Evolutionary conservation across 2,888 invertebrate species (phyloP), one percentile per base, ranked within the genome.

Genomic region (Cephonodes hylas): DNA sequence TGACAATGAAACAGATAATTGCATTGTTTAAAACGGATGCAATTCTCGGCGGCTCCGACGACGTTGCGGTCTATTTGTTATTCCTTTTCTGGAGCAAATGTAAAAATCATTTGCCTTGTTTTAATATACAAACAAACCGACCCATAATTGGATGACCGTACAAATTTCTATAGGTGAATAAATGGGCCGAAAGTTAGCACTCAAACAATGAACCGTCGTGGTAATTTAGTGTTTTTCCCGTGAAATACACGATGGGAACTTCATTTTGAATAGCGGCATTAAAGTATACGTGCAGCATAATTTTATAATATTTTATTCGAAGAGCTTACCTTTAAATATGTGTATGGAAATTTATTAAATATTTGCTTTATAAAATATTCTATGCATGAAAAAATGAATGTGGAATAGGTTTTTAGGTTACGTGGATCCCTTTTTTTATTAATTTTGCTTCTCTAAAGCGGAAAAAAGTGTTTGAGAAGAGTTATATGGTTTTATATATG

Each of bases 21-120:
- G 53, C 53, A 53, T 53, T 53, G 53, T 53, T 53, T 53, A 18
- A 53, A 31, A 18, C 53, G 53, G 53, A 31, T 53, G 53, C 31
- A 31, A 8, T 53, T 53, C 27, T 53, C 8, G 27, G 27, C 18
- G 10, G 8, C 18, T 23, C 31, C 53, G 31, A 8, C 8, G 31
- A 18, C 31, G 7, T 18, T 8, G 27, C 53, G 53, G 8, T 10
- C 53, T 10, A 31, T 31, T 53, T 31, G 53, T 53, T 53, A 20
- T 31, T 53, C 18, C 31, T 31, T 53, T 53, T 53, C 15, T 15
- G 27, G 4, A 31, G 31, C 53, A 27, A 6, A 15, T 48, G 25
- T 18, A 46, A n/a, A n/a, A n/a, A n/a, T n/a, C 23, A 46, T 46
- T 46, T 46, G 22, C 13, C 23, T 22, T 46, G 38, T 38, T 38